These are phyloP conservation scores for Perca fluviatilis DNA, from an alignment of 2,113 vertebrate species.

Conservation along the genomic window DNA sequence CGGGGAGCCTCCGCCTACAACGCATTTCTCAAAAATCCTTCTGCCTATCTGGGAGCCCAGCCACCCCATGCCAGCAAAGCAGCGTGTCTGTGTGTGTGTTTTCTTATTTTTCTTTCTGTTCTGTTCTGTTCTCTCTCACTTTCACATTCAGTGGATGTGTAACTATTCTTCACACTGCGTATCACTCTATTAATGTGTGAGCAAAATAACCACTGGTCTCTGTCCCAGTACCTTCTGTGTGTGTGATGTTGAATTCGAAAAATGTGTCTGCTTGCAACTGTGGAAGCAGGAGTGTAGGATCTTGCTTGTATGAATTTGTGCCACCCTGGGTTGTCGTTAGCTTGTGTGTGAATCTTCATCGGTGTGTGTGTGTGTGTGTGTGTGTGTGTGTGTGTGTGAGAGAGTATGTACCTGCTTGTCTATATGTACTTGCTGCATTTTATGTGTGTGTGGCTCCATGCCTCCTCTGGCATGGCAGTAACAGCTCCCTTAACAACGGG, in stretches of 20 bases:
- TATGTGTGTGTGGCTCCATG: constrained; percentile 32
- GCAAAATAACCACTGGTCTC: constrained; percentile 22
- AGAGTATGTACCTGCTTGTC: constrained; percentile 38
- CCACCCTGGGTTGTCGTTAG: background rate
- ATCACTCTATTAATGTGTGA: constrained; percentile 25
- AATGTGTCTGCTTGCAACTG: constrained; percentile 1
- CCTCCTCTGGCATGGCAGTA: constrained; percentile 60
- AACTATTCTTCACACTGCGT: constrained; percentile 35
- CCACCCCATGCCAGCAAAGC: constrained; percentile 39
- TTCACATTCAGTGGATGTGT: constrained; percentile 26
- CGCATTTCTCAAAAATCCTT: constrained; percentile 71
- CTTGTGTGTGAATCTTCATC: constrained; percentile 2
- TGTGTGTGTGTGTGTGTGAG: background rate
- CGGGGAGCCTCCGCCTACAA: constrained; percentile 42
- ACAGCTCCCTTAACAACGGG: constrained; percentile 72
- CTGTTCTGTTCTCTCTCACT: background rate
- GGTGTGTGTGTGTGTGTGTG: background rate
- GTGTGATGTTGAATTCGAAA: background rate
- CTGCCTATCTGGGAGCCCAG: constrained; percentile 61
- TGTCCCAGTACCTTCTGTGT: constrained; percentile 22
- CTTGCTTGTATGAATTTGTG: background rate
- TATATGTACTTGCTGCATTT: constrained; percentile 16
- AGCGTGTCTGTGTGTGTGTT: background rate
- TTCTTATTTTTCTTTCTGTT: background rate
- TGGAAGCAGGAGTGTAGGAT: constrained; percentile 13